Base-by-base conservation (phyloP, 2,797 vertebrate genomes). In the Argentina silus region DNA sequence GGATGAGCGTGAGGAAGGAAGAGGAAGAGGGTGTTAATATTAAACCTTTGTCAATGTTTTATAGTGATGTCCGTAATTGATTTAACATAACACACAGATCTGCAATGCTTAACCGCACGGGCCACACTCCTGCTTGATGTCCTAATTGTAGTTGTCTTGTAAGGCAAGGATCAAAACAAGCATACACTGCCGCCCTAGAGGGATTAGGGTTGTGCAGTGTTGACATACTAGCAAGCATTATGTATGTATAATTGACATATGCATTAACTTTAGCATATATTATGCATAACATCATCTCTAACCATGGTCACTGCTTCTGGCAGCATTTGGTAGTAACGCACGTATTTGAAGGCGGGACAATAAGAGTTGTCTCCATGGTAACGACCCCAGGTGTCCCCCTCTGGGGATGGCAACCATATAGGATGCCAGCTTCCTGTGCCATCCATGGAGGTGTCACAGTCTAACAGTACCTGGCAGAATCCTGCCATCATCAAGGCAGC, bases 401-500 rank as follows among this genome's bases (percentile, higher is more conserved):
- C 55, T 61, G 81, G 87, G 83, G 86, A 83, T 85, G 87, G 84
- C 74, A 73, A 84, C 75, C 67, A 60, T 67, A 74, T 73, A 17
- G 67, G 78, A 74, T 79, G 85, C 84, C 87, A 78, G 88, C 67
- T 92, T 92, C 90, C 89, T 88, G 81, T 83, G 80, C 87, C 85
- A 87, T 83, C 85, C 83, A 80, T 79, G 5, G 83, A 90, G 89
- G 88, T 84, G 86, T 86, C 83, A 84, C 67, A 57, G 10, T 9
- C 48, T 71, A 81, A 1, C 82, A 74, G 77, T 61, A 80, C 86
- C 87, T 78, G 84, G 76, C 51, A 70, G 65, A 47, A 60, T 86
- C 78, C 88, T n/a, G n/a, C n/a, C n/a, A n/a, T n/a, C n/a, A n/a
- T 84, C 76, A 53, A 61, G 62, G 69, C 71, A 19, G 78, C 57